Evolutionary conservation across 1,140 invertebrate genomes (phyloP).

Genomic region (Drosophila arawakana): DNA sequence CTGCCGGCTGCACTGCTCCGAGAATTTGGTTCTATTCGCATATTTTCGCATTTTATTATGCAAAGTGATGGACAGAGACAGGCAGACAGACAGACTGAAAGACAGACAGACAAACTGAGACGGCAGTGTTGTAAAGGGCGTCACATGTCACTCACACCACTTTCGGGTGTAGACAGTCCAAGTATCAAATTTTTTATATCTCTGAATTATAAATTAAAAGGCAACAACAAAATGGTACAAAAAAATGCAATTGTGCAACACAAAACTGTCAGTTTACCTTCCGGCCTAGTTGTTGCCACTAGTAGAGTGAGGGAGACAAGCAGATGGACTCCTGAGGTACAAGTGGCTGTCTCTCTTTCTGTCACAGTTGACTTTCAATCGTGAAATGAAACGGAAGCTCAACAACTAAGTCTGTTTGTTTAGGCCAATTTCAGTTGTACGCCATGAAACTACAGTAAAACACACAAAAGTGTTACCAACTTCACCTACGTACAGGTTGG

Average conservation of each 20-base stretch:
- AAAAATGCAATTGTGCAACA: conserved; percentile 64
- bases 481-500: background rate
- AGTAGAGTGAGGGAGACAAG: conserved; percentile 33
- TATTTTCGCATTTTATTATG: conserved; percentile 83
- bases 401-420: conserved; percentile 65
- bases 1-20: conserved; percentile 47
- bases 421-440: conserved; percentile 21
- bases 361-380: conserved; percentile 44
- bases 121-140: conserved; percentile 50
- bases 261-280: conserved; percentile 68
- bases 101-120: conserved; percentile 26
- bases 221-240: background rate
- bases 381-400: conserved; percentile 57
- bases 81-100: conserved; percentile 32
- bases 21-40: conserved; percentile 70
- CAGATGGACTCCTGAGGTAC: conserved; percentile 33
- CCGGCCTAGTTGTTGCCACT: conserved; percentile 1
- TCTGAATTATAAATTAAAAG: conserved; percentile 40
- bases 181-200: conserved; percentile 37
- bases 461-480: background rate
- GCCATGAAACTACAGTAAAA: conserved; percentile 10
- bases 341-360: conserved; percentile 48
- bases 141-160: conserved; percentile 63
- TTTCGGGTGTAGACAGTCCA: conserved; percentile 48
- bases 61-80: conserved; percentile 57